Conservation (phyloP, 2,888 invertebrate species). For the Pseudanteris insignis region DNA sequence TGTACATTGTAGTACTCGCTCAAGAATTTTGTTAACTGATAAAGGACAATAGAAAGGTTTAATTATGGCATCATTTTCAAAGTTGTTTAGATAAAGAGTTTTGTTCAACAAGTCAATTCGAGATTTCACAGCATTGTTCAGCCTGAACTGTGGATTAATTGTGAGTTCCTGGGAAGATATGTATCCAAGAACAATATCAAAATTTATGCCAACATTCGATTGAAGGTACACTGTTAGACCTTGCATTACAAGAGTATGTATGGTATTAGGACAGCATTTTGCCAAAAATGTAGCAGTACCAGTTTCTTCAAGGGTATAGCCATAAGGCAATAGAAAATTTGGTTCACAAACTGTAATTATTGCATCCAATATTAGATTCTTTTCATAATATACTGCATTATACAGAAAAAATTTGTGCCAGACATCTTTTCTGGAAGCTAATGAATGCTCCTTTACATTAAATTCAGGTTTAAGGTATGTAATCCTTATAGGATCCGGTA, state of each 20-base stretch:
- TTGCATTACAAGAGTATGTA: conserved; percentile 53
- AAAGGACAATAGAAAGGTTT: conserved; percentile 58
- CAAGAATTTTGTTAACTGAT: conserved; percentile 53
- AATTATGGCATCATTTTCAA: conserved; percentile 55
- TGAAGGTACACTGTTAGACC: conserved; percentile 50
- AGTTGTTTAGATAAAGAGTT: conserved; percentile 57
- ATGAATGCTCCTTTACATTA: conserved; percentile 46
- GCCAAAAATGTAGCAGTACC: conserved; percentile 56
- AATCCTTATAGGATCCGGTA: conserved; percentile 55
- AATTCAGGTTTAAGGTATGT: conserved; percentile 54
- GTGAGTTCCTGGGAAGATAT: conserved; percentile 49
- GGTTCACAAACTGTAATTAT: conserved; percentile 53
- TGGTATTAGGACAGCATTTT: conserved; percentile 50
- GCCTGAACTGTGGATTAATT: conserved; percentile 51
- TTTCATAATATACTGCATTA: conserved; percentile 48
- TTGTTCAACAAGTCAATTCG: conserved; percentile 55
- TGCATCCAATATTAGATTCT: conserved; percentile 50
- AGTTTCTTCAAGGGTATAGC: conserved; percentile 51
- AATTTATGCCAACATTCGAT: conserved; percentile 21
- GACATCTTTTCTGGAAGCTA: conserved; percentile 56
- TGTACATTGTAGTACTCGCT: conserved; percentile 53
- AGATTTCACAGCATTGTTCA: conserved; percentile 50
- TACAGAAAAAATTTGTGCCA: conserved; percentile 64
- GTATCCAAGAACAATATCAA: conserved; percentile 60
- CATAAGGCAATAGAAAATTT: conserved; percentile 55